Base-by-base conservation (phyloP, 2,113 vertebrate species). In the Apaloderma vittatum region DNA sequence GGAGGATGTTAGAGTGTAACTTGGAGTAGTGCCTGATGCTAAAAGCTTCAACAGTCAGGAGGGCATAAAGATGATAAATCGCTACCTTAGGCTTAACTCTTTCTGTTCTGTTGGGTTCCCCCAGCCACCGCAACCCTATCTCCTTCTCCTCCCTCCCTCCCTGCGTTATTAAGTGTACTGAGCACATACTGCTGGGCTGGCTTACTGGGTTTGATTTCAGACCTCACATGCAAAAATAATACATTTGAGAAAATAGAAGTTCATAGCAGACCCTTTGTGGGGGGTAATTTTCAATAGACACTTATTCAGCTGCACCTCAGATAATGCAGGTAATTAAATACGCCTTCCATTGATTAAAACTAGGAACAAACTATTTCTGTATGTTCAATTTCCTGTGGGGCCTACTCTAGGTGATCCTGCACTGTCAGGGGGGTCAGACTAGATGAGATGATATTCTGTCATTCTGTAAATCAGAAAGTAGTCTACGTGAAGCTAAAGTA, bases 21-120 rank as follows among this genome's bases (percentile, higher is more conserved):
- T 74, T 87, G 77, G 63, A 87, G 22, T 43, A 78, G 45, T 75
- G 82, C 65, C 70, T 82, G 45, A 68, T 86, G 32, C 45, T 88
- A 76, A 90, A 91, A 93, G 49, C 61, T 40, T 89, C 24, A 55
- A 5, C 12, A 26, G 18, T 79, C 70, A 45, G 15, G 34, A 63
- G 6, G 7, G 3, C 59, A 30, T 77, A 81, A 87, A 84, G 63
- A 21, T 80, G 27, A 51, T 71, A 19, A 21, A 59, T 49, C 8
- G 27, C 8, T n/a, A 2, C 29, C 3, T 58, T 67, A 22, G 5
- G 12, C 22, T 54, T 81, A 79, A 68, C 49, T 79, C 12, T 30
- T 61, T 82, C 12, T 34, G 30, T 72, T 76, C 4, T 57, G 40
- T 40, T 40, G 40, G 40, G 40, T 40, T 40, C 11, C 40, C 40